Evolutionary conservation across 2,797 vertebrate species (phyloP), one percentile per base, ranked within the genome.

Genomic region (Anas capensis): DNA sequence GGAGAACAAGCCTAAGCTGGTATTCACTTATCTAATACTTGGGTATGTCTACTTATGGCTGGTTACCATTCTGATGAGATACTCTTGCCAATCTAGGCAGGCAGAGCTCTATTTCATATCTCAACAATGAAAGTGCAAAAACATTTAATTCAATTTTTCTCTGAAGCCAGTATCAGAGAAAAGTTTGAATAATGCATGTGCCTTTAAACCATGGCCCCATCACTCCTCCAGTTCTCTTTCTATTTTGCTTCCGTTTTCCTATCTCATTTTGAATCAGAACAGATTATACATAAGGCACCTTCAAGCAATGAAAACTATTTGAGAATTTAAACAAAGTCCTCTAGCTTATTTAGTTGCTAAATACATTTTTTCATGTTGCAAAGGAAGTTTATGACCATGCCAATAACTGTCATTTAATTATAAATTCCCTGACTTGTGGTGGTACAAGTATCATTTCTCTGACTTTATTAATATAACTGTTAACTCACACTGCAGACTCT

Each of bases 311-410:
- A 54, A 81, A 91, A 44, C 24, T 88, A 53, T 68, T 51, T 65
- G 62, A 86, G 73, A 86, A 93, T 72, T 90, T 81, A 92, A 92
- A 83, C 80, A 61, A 85, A 89, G 73, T 75, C 65, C 62, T 91
- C 42, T 7, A 86, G n/a, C 49, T 92, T 91, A 92, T 96, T 93
- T 82, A 96, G 70, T 40, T 86, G 85, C 78, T 68, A 91, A 89
- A 87, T 84, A 56, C 11, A 64, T 73, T 42, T 88, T 86, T 56
- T 72, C 29, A 83, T 80, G 61, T n/a, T 76, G 65, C 24, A 48
- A 87, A 92, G 58, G 21, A 61, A 29, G 34, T 81, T 88, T 94
- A 85, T 48, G 53, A 56, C 57, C 49, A 76, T 31, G 34, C 16
- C 79, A 82, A 90, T 70, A 91, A 83, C 38, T 76, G 65, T 71